Evolutionary conservation across 2,113 vertebrate genomes (phyloP).

Genomic region (Oreochromis niloticus): DNA sequence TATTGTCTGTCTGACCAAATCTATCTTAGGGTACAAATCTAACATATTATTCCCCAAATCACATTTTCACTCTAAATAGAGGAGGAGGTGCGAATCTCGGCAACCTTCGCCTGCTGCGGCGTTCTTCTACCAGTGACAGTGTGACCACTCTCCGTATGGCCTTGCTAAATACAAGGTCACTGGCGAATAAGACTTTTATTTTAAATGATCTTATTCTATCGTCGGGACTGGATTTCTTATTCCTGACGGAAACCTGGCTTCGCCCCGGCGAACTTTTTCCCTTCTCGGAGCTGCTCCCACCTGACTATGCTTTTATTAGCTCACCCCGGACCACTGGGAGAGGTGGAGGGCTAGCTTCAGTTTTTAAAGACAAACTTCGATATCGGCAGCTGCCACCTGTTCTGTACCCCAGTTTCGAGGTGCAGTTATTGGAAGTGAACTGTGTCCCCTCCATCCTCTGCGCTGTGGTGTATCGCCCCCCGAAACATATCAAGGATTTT

Average conservation of each 20-base stretch:
- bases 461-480: background rate
- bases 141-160: background rate
- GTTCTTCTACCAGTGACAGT: background rate
- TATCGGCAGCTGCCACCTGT: background rate
- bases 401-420: background rate
- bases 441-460: background rate
- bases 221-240: background rate
- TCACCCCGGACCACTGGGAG: too few relatives aligned
- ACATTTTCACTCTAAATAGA: too few relatives aligned
- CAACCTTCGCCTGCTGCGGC: accelerated
- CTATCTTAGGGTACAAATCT: too few relatives aligned
- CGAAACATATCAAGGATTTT: background rate
- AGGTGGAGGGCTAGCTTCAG: too few relatives aligned
- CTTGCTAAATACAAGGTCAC: accelerated
- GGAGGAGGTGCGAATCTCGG: background rate
- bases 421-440: background rate
- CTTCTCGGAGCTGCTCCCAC: background rate
- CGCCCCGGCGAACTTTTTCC: accelerated
- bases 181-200: background rate
- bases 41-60: too few relatives aligned
- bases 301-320: background rate
- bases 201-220: accelerated
- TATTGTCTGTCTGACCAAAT: too few relatives aligned
- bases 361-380: background rate
- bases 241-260: background rate